Base-by-base conservation (phyloP, 2,888 invertebrate species). In the Cyclophora albipunctata region DNA sequence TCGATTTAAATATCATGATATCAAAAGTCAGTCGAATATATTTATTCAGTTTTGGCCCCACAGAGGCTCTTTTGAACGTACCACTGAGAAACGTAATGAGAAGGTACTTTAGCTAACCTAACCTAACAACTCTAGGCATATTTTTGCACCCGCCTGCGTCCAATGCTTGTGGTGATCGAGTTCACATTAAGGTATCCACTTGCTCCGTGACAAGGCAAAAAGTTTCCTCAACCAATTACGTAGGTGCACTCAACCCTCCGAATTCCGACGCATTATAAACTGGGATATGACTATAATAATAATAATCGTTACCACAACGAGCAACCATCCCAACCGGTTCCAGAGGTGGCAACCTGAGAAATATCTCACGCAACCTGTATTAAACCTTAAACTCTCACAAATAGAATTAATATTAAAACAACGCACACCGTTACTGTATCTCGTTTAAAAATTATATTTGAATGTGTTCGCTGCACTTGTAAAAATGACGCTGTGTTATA, bases 291-390 rank as follows among this genome's bases (percentile, higher is more conserved):
- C 59, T 58, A 58, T 59, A 64, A 73, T 73, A 76, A 78, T 75
- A 76, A 78, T 79, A 79, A 82, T 81, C 77, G 73, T 73, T 75
- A 76, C 67, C 73, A 65, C 78, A 81, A 82, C 81, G 62, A 80
- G 78, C 75, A 77, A 75, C 68, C 73, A 70, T 75, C 73, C 66
- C 47, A 73, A 82, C 82, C 80, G 77, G 81, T 81, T 78, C 47
- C 49, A 53, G 54, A 59, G 59, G 54, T 58, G 54, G 52, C 57
- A 59, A 57, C 54, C 58, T 55, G 57, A 55, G 60, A 56, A 58
- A 53, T 51, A 51, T 34, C 42, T 33, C 40, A n/a, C 34, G 40
- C 55, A 58, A 48, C 53, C 46, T 43, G 60, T 62, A 57, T 49
- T 54, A 48, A 57, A 60, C 61, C 55, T 59, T 71, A 62, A 46